Percentiles rank a stretch among this genome's conserved stretches.
phyloP scores from a whole-genome alignment of 2,113 vertebrate species.

The Eolophus roseicapilla region DNA sequence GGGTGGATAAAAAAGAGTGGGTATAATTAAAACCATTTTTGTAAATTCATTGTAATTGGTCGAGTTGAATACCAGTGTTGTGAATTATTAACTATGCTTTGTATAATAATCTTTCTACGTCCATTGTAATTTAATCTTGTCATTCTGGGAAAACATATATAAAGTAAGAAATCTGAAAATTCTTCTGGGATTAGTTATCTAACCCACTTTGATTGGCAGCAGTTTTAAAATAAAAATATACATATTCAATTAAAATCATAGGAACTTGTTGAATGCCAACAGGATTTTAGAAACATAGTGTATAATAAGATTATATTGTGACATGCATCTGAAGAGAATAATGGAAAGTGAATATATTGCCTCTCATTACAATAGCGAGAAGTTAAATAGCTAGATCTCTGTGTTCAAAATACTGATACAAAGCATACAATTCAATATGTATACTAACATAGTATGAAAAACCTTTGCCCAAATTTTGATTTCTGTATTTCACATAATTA shows the following conservation, averaged over 20 bases:
- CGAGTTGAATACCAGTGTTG: slow-evolving; percentile 24
- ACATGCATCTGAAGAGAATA: not conserved
- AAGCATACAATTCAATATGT: not conserved
- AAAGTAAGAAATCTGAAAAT: slow-evolving; percentile 17
- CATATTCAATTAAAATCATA: slow-evolving; percentile 1
- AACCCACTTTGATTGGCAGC: slow-evolving; percentile 26
- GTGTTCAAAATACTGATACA: not conserved
- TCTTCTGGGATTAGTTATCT: slow-evolving; percentile 32
- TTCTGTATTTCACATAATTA: not conserved
- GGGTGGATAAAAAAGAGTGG: not conserved
- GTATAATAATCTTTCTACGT: slow-evolving; percentile 32
- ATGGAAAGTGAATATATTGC: not conserved
- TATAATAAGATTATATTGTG: not conserved
- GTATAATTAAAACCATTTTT: slow-evolving; percentile 33
- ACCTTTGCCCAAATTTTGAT: not conserved
- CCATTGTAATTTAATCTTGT: slow-evolving; percentile 33
- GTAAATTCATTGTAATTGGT: slow-evolving; percentile 42
- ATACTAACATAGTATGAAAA: not conserved
- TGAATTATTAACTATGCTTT: slow-evolving; percentile 46
- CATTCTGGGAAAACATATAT: slow-evolving; percentile 15
- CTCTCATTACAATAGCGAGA: not conserved
- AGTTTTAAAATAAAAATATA: slow-evolving; percentile 35
- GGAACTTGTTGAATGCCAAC: not conserved
- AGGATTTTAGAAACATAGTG: not conserved
- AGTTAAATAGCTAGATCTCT: not conserved